phyloP scores from a whole-genome alignment of 2,888 invertebrate species.

The Agrilus cyanescens region DNA sequence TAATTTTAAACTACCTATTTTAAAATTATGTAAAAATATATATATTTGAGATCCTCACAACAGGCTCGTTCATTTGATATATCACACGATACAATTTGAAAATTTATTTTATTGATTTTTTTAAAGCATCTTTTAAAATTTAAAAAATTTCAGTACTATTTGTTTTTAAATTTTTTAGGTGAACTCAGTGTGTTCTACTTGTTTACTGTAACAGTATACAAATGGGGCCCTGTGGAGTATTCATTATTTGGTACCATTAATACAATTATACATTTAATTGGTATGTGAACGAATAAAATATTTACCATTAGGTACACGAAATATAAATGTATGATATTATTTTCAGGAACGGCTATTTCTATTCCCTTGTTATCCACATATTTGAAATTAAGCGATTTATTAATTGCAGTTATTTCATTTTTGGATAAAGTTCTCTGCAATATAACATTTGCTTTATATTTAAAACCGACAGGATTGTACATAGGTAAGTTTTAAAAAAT shows the following conservation, averaged over 20 bases:
- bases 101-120: too few species aligned
- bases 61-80: too few species aligned
- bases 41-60: too few species aligned
- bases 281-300: constrained; percentile 32
- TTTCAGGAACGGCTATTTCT: constrained; percentile 12
- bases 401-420: constrained; percentile 30
- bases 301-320: neutral
- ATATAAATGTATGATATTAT: constrained; percentile 6
- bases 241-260: constrained; percentile 45
- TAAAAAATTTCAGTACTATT: neutral
- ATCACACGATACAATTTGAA: too few species aligned
- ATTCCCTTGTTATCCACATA: constrained; percentile 27
- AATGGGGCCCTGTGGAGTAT: constrained; percentile 48
- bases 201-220: constrained; percentile 45
- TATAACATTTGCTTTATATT: constrained; percentile 30
- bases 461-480: constrained; percentile 27
- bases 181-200: constrained; percentile 47
- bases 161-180: constrained; percentile 33
- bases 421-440: constrained; percentile 33
- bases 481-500: constrained; percentile 24
- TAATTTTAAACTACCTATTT: too few species aligned
- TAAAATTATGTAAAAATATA: too few species aligned
- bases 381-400: constrained; percentile 30
- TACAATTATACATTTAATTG: constrained; percentile 43
- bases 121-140: too few species aligned